Base-by-base conservation (phyloP, 2,888 invertebrate species). In the Synergus laeviventris region DNA sequence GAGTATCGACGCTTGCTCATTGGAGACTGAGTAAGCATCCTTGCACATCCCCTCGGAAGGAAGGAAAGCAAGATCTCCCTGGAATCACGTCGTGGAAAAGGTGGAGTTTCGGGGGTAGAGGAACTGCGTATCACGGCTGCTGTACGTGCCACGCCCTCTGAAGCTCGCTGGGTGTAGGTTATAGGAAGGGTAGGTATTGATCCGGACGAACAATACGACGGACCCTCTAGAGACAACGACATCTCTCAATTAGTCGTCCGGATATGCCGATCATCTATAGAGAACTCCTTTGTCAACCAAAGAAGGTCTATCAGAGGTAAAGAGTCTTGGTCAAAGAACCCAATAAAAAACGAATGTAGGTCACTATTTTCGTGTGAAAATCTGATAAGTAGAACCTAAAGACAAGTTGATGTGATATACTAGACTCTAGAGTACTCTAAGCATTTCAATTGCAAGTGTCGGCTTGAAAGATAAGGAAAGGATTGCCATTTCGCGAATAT, bases 141-240 rank as follows among this genome's bases (percentile, higher is more conserved):
- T 89, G 86, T 87, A 87, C 87, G 88, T 83, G 88, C 91, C 91
- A 90, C 91, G 91, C 90, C 91, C 90, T 88, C 89, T 85, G 83
- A 86, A 87, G 88, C 89, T 88, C 86, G 84, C 84, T 85, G 85
- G 84, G 85, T 86, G 87, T 87, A 86, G 88, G 86, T 87, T 88
- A 87, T 87, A 89, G 89, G 86, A 85, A 85, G 87, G 85, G 86
- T 83, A 85, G 87, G 89, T 91, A 91, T 91, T 90, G 91, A 91
- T 90, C 90, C 90, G 78, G 73, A 83, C 82, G 87, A 88, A 89
- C 90, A 90, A 90, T 90, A 87, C 89, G 87, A 87, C 86, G 86
- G 84, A 86, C 86, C 85, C 86, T 86, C 86, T 81, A 86, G 87
- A 89, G 89, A 89, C 89, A 87, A 88, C 84, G 85, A 83, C 87